These are phyloP conservation scores for Hydrozoanthus tunicans DNA, from an alignment of 64 coral and sea anemone genomes.

Conservation along the genomic window DNA sequence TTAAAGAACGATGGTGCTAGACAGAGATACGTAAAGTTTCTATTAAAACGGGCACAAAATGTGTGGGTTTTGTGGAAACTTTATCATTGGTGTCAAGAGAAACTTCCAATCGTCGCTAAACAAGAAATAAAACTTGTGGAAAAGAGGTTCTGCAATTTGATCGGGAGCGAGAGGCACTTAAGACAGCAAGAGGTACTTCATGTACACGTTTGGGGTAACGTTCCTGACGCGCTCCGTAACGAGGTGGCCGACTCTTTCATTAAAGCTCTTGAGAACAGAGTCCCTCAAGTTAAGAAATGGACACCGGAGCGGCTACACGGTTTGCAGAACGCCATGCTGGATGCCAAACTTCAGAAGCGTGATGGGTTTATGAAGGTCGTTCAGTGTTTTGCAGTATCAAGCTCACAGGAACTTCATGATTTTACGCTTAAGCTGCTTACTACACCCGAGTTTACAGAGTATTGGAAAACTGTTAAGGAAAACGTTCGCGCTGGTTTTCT, in stretches of 20 bases:
- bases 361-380: not conserved
- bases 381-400: not conserved
- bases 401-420: not conserved
- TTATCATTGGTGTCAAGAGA: conserved; percentile 13
- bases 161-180: not conserved
- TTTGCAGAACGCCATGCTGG: not conserved
- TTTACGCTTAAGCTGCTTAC: no score
- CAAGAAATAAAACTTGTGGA: not conserved
- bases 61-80: conserved; percentile 7
- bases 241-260: no score
- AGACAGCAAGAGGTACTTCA: not conserved
- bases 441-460: not conserved
- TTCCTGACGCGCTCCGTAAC: not conserved
- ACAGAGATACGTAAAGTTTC: not conserved
- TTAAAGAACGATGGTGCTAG: not conserved
- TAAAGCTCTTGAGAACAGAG: no score
- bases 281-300: no score
- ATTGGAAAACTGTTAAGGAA: conserved; percentile 19
- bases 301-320: no score
- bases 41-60: conserved; percentile 3
- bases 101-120: not conserved
- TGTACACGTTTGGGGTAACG: not conserved
- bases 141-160: not conserved
- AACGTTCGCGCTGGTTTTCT: not conserved
- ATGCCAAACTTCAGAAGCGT: conserved; percentile 1